Evolutionary conservation across 2,797 vertebrate genomes (phyloP), one percentile per base, ranked within the genome.

Genomic region (Discoglossus pictus): DNA sequence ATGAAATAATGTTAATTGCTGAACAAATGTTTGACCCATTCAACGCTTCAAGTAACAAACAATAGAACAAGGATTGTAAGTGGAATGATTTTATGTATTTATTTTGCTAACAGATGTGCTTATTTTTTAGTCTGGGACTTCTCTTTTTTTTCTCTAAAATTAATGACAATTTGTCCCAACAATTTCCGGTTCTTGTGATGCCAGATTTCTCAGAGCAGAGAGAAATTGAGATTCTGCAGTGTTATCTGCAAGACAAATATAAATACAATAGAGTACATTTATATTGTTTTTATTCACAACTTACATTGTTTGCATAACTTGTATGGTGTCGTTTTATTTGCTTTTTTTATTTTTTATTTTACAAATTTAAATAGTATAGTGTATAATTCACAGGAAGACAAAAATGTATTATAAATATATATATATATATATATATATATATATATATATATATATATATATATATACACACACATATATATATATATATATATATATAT

Each of bases 21-120:
- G 53, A 58, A 64, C 53, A 21, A 39, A 43, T 59, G 55, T 58
- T 58, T 42, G 54, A 12, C 38, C 38, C 52, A 64, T 71, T 71
- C 44, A 71, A 71, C 63, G 58, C 52, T 23, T 58, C 44, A 44
- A 63, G 36, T 42, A 25, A 24, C 51, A 18, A 71, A 71, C 42
- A 71, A 64, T 71, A 13, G 25, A 36, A 40, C 35, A 51, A 17
- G 16, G 50, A 31, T 56, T 18, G 3, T 38, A 43, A 59, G 42
- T 46, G 20, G 51, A 58, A 70, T 63, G 35, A 27, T 34, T 62
- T 70, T 70, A 48, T 61, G 46, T 53, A 24, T 69, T 61, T 63
- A 63, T 63, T 71, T 64, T 58, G 36, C 44, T 64, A 64, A 43
- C 68, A 71, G 68, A 71, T 71, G 68, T 64, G 52, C 44, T 27